Evolutionary conservation across 2,797 vertebrate genomes (phyloP), one percentile per base, ranked within the genome.

Genomic region (Pseudochaenichthys georgianus): DNA sequence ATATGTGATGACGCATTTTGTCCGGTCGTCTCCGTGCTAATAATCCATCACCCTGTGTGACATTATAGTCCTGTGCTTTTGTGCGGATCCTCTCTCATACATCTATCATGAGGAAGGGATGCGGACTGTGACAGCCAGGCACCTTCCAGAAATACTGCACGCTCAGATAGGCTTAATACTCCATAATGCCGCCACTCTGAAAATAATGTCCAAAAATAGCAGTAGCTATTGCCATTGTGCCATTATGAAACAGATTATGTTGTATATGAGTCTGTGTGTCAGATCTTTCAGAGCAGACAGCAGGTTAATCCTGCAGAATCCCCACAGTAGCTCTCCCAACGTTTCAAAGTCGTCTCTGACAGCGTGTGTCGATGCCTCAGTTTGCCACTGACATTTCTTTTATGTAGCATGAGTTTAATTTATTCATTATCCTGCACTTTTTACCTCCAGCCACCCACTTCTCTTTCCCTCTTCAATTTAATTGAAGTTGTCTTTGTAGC

Each of bases 201-300:
- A 80, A 80, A 79, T 84, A 85, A 65, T 53, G 13, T 87, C 89
- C 82, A 83, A 85, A 92, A 92, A 92, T 91, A 91, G 88, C 73
- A 50, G 46, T 81, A 73, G 77, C 76, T 69, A 64, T 87, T 81
- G 73, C 75, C 47, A 64, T 82, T 81, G 76, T 80, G 83, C 64
- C 75, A 66, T 85, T 85, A 78, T 83, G 76, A 91, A 86, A 82
- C 43, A 12, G 78, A 81, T 63, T 62, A 75, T 82, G 76, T 73
- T 84, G 13, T 79, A 73, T 82, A 50, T 64, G 42, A 57, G 64
- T 77, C 53, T 43, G 55, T 54, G 73, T 78, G 74, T 79, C 38
- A 60, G 70, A 67, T 79, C 70, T 77, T 78, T 87, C 51, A 66
- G 50, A 64, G 73, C 9, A 75, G 31, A 62, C 79, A 78, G 72